Evolutionary conservation across 2,113 vertebrate genomes (phyloP).

Genomic region (Syngnathoides biaculeatus): DNA sequence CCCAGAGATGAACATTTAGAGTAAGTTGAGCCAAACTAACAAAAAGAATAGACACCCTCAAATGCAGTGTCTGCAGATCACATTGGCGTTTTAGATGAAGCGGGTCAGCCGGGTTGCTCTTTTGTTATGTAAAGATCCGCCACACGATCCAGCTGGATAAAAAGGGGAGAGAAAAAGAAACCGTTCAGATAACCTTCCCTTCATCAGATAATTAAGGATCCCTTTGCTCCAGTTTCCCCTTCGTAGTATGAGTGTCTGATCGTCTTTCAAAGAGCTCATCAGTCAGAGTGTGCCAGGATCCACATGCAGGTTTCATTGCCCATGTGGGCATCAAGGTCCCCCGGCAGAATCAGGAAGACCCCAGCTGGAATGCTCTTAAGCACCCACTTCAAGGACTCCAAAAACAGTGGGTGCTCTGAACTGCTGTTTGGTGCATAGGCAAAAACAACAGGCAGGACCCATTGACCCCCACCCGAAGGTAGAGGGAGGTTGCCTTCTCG

Average conservation of each 20-base stretch:
- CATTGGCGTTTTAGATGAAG: slow-evolving; percentile 50
- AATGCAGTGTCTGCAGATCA: slow-evolving; percentile 22
- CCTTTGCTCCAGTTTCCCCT: slow-evolving; percentile 76
- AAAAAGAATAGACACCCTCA: neutral
- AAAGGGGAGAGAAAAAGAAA: slow-evolving; percentile 72
- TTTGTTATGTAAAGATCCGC: slow-evolving; percentile 79
- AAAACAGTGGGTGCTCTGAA: too few relatives aligned
- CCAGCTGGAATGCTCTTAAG: too few relatives aligned
- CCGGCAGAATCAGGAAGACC: too few relatives aligned
- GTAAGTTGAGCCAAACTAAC: neutral
- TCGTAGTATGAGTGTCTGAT: slow-evolving; percentile 76
- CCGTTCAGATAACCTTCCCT: slow-evolving; percentile 77
- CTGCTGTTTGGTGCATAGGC: too few relatives aligned
- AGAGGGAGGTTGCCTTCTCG: too few relatives aligned
- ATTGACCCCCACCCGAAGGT: too few relatives aligned
- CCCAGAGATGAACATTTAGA: neutral
- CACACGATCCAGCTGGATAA: slow-evolving; percentile 71
- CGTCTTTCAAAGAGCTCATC: slow-evolving; percentile 77
- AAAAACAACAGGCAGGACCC: too few relatives aligned
- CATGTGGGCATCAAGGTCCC: too few relatives aligned
- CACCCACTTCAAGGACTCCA: too few relatives aligned
- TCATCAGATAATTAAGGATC: slow-evolving; percentile 75
- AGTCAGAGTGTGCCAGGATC: slow-evolving; percentile 55
- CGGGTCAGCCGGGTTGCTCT: slow-evolving; percentile 60
- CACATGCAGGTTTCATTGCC: slow-evolving; percentile 13